These are phyloP conservation scores for Agrypnus murinus DNA, from an alignment of 2,888 invertebrate species.

Conservation along the genomic window DNA sequence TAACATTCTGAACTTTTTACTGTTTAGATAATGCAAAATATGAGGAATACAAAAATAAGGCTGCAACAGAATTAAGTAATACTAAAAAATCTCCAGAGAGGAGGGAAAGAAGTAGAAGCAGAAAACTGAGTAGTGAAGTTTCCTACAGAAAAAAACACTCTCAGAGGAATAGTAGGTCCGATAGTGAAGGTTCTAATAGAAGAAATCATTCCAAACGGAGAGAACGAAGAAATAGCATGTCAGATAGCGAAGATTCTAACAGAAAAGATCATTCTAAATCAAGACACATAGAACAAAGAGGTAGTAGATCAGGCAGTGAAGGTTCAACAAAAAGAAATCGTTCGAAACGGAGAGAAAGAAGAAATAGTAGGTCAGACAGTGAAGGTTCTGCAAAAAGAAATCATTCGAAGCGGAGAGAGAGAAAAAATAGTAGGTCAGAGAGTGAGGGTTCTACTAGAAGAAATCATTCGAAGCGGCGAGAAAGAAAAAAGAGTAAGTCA, in stretches of 20 bases:
- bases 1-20: too few species aligned
- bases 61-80: conserved; percentile 39
- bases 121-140: background rate
- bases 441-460: background rate
- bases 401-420: conserved; percentile 31
- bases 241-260: too few species aligned
- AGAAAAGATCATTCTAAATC: conserved; percentile 1
- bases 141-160: background rate
- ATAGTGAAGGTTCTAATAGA: background rate
- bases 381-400: conserved; percentile 40
- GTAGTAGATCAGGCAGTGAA: conserved; percentile 27
- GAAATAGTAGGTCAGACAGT: conserved; percentile 20
- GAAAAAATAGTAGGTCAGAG: conserved; percentile 23
- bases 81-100: background rate
- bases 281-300: too few species aligned
- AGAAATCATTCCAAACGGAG: background rate
- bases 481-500: too few species aligned
- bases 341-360: conserved; percentile 31
- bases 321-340: conserved; percentile 38
- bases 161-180: background rate
- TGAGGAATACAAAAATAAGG: conserved; percentile 75
- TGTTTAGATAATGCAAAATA: conserved; percentile 81
- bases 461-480: background rate
- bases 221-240: background rate
- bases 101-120: background rate